A percentile compares a stretch with the other conserved stretches of the same genome.
Conservation (phyloP, 2,888 invertebrate species). For the Hyposoter didymator region DNA sequence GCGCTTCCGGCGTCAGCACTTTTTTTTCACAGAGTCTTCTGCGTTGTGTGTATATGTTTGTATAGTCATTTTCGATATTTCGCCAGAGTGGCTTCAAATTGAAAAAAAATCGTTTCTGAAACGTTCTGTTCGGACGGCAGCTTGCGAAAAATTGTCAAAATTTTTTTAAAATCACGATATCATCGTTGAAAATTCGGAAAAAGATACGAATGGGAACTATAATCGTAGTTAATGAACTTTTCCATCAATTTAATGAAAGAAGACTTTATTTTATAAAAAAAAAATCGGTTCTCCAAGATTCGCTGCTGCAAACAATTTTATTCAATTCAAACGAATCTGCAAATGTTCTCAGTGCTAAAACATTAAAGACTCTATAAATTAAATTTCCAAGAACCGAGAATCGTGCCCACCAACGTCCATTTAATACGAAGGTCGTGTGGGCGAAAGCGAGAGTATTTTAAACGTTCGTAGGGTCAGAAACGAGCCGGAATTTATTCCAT, state of each 20-base stretch:
- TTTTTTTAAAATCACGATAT: background rate
- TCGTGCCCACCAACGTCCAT: slow-evolving; percentile 77
- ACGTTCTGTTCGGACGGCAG: no score
- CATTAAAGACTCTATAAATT: slow-evolving; percentile 32
- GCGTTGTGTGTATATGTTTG: background rate
- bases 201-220: background rate
- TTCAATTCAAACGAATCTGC: slow-evolving; percentile 6
- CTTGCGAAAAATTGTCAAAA: background rate
- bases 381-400: slow-evolving; percentile 60
- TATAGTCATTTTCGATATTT: background rate
- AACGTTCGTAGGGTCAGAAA: slow-evolving; percentile 45
- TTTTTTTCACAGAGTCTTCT: slow-evolving; percentile 34
- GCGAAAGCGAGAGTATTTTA: slow-evolving; percentile 70
- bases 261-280: background rate
- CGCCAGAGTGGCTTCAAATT: background rate
- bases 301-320: background rate
- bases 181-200: background rate
- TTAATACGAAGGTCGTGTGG: slow-evolving; percentile 81
- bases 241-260: background rate
- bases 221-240: background rate
- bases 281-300: background rate
- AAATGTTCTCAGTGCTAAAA: background rate
- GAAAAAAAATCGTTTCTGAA: background rate
- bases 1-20: slow-evolving; percentile 66
- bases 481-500: slow-evolving; percentile 68